phyloP scores from a whole-genome alignment of 2,888 invertebrate species.

The Clivina fossor region DNA sequence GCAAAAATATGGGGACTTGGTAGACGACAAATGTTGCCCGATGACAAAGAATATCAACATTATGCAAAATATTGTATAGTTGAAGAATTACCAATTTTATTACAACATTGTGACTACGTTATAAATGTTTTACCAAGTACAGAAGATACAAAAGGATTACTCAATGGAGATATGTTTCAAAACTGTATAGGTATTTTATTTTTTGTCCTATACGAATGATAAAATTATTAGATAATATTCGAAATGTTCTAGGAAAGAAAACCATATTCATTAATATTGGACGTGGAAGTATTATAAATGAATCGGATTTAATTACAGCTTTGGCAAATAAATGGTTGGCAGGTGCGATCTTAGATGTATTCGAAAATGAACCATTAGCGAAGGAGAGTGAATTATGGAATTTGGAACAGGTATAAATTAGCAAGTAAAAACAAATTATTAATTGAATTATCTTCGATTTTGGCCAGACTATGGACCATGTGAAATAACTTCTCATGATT shows the following conservation, averaged over 20 bases:
- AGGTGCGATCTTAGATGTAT: conserved; percentile 61
- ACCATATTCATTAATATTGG: conserved; percentile 63
- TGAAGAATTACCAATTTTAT: conserved; percentile 47
- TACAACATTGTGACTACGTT: conserved; percentile 58
- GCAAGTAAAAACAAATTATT: too few species aligned
- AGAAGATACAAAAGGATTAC: conserved; percentile 53
- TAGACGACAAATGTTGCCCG: conserved; percentile 29
- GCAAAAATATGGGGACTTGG: conserved; percentile 45
- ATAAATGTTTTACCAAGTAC: conserved; percentile 59
- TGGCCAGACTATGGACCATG: too few species aligned
- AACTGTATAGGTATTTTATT: conserved; percentile 50
- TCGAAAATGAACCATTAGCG: conserved; percentile 58
- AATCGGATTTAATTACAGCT: conserved; percentile 56
- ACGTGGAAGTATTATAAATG: conserved; percentile 58
- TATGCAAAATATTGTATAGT: conserved; percentile 47
- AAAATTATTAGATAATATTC: not conserved
- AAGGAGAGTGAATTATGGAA: conserved; percentile 55
- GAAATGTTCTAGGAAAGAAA: conserved; percentile 44
- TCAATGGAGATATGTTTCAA: conserved; percentile 55
- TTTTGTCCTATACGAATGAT: too few species aligned
- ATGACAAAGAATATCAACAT: conserved; percentile 30
- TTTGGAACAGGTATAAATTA: conserved; percentile 53
- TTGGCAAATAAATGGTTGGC: conserved; percentile 57
- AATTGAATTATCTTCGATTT: too few species aligned
- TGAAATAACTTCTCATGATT: too few species aligned